Conservation (phyloP, 2,113 vertebrate genomes). For the Muntiacus reevesi region DNA sequence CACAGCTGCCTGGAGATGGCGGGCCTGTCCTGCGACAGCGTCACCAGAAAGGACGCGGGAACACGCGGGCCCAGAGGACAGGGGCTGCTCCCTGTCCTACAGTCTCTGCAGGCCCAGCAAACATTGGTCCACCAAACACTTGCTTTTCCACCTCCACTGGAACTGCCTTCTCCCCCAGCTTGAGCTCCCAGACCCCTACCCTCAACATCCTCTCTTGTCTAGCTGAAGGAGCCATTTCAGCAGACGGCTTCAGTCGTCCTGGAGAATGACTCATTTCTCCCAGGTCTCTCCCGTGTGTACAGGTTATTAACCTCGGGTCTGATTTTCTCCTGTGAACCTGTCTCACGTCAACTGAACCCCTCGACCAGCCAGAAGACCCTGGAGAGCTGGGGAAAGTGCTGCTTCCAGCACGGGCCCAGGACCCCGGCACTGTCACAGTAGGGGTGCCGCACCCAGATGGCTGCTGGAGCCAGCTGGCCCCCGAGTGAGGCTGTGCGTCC, state of each 20-base stretch:
- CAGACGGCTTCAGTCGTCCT: background rate
- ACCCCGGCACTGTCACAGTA: accelerated
- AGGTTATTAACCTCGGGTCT: background rate
- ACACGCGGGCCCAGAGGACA: background rate
- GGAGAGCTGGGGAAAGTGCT: background rate
- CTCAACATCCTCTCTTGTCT: background rate
- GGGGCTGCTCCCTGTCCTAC: accelerated
- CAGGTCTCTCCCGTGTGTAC: background rate
- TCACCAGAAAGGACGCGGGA: background rate
- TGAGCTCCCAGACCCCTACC: background rate
- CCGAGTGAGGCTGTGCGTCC: background rate
- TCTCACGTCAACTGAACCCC: background rate
- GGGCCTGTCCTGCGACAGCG: background rate
- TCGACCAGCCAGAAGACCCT: background rate
- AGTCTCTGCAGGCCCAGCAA: background rate
- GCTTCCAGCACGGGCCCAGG: background rate
- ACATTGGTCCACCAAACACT: background rate
- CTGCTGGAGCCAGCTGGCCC: accelerated
- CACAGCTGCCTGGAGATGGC: background rate
- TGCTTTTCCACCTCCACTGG: background rate
- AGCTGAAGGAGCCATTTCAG: background rate
- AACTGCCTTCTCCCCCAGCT: background rate
- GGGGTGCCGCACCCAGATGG: accelerated
- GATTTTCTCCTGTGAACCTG: background rate
- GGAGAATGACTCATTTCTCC: background rate